A percentile compares a stretch with the other conserved stretches of the same genome.
Conservation (phyloP, 2,113 vertebrate species). For the Rhineura floridana region DNA sequence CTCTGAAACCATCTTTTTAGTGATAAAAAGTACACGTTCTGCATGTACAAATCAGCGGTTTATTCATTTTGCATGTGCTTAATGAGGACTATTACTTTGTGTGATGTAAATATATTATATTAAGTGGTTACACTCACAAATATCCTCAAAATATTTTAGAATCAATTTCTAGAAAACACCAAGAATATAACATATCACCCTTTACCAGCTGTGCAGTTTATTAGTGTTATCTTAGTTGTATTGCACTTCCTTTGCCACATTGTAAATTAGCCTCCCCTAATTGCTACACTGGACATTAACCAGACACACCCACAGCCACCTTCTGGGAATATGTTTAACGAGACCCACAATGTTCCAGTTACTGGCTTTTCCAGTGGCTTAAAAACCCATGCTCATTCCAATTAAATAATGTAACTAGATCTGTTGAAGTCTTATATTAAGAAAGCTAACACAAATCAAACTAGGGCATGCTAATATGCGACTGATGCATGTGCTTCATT, state of each 20-base stretch:
- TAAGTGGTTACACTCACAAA: background rate
- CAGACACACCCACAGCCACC: constrained; percentile 47
- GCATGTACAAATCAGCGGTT: too few relatives aligned
- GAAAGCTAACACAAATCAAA: background rate
- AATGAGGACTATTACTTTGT: background rate
- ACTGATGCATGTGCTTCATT: background rate
- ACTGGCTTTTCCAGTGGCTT: constrained; percentile 43
- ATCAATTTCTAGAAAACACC: constrained; percentile 8
- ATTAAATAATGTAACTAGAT: constrained; percentile 47
- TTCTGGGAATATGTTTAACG: constrained; percentile 64
- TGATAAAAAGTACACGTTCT: too few relatives aligned
- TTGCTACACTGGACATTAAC: constrained; percentile 63
- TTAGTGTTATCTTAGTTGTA: constrained; percentile 67
- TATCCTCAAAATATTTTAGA: constrained; percentile 9
- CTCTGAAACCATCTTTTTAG: too few relatives aligned
- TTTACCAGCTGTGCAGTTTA: constrained; percentile 45
- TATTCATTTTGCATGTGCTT: too few relatives aligned
- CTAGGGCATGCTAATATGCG: background rate
- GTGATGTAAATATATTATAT: background rate
- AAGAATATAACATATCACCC: constrained; percentile 45
- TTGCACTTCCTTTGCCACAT: constrained; percentile 61
- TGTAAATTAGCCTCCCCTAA: constrained; percentile 69
- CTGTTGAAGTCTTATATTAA: background rate
- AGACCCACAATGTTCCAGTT: constrained; percentile 56
- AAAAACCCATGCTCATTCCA: constrained; percentile 43